phyloP scores from a whole-genome alignment of 2,797 vertebrate genomes.

The Australoheros facetus region DNA sequence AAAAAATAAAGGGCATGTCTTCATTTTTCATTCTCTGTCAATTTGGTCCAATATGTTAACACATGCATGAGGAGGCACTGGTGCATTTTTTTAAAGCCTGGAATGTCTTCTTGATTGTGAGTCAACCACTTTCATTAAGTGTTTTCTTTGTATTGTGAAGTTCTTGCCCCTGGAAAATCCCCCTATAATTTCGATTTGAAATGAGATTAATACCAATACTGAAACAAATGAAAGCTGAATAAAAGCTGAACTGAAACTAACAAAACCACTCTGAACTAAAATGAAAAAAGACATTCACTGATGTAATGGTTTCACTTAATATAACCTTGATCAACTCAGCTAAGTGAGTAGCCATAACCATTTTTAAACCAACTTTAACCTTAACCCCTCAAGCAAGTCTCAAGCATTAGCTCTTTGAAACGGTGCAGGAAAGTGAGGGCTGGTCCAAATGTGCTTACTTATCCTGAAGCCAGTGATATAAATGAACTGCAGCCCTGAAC shows the following conservation, averaged over 20 bases:
- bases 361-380: neutral
- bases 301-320: neutral
- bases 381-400: neutral
- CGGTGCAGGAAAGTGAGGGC: neutral
- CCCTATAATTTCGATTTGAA: neutral
- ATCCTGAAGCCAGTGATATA: neutral
- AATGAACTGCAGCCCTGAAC: neutral
- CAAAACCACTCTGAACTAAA: neutral
- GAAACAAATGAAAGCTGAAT: neutral
- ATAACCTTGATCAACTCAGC: neutral
- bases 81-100: neutral
- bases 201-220: no score
- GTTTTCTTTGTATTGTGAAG: neutral
- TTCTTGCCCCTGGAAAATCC: neutral
- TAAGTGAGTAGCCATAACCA: neutral
- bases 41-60: neutral
- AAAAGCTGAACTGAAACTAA: neutral
- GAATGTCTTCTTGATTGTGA: neutral
- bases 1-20: neutral
- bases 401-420: neutral
- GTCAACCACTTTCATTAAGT: neutral
- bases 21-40: neutral
- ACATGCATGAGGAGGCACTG: neutral
- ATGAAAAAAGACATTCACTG: neutral
- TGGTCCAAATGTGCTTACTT: neutral